Percentiles rank a stretch among this genome's conserved stretches.
Conservation (phyloP, 2,113 vertebrate genomes). For the Odobenus rosmarus region DNA sequence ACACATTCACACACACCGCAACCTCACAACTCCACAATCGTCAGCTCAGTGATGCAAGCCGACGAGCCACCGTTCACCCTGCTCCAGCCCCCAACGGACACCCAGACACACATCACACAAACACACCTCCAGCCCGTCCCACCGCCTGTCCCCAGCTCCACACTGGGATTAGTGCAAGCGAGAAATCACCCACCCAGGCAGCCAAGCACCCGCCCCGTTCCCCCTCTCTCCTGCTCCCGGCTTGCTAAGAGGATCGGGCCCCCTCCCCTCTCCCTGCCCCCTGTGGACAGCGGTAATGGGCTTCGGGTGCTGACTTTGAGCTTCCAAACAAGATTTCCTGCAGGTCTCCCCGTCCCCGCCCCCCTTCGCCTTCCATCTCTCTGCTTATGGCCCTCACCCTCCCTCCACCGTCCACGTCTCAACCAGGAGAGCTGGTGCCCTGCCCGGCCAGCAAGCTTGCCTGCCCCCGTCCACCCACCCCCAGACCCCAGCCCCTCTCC, state of each 20-base stretch:
- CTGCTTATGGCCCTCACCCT: background rate
- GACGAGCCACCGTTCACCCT: rapidly evolving
- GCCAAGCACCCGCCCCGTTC: background rate
- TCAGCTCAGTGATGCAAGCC: background rate
- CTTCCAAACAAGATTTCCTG: conserved; percentile 86
- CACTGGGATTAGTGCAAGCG: conserved; percentile 55
- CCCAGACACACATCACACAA: background rate
- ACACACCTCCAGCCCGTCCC: rapidly evolving
- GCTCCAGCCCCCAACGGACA: background rate
- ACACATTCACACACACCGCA: rapidly evolving
- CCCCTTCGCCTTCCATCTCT: background rate
- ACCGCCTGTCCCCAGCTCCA: conserved; percentile 35
- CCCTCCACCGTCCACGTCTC: background rate
- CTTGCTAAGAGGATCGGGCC: conserved; percentile 78
- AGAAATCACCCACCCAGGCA: conserved; percentile 57
- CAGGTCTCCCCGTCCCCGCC: conserved; percentile 73
- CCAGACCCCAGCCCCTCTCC: background rate
- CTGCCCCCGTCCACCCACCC: background rate
- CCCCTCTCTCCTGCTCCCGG: background rate
- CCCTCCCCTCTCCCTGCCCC: conserved; percentile 69
- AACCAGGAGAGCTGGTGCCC: background rate
- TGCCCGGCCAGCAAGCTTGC: background rate
- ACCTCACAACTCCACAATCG: background rate
- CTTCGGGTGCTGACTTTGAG: conserved; percentile 81
- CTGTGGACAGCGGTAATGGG: conserved; percentile 80